Base-by-base conservation (phyloP, 2,797 vertebrate genomes). In the Numenius phaeopus region DNA sequence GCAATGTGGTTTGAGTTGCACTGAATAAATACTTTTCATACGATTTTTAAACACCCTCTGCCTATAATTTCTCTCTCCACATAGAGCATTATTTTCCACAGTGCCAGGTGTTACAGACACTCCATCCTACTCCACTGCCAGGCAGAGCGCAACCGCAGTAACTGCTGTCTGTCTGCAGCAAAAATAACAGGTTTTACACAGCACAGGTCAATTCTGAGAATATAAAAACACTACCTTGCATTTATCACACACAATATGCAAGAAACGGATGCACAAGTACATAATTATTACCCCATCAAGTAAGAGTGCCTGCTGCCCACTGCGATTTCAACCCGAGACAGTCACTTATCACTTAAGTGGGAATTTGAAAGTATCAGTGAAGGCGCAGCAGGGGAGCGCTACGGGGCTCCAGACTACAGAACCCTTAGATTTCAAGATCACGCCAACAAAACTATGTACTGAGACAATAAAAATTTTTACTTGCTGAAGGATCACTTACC, bases 251-350 rank as follows among this genome's bases (percentile, higher is more conserved):
- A 59, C 42, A 12, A 37, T 14, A 37, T 6, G 49, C 58, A 58
- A 87, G 40, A n/a, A 79, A 77, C n/a, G 40, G 50, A 44, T 46
- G 34, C 23, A 4, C 39, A 71, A 90, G 49, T 8, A 47, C 69
- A 24, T 91, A 39, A 94, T 83, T 82, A 81, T 54, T n/a, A 69
- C 40, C 75, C 91, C 50, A 34, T 64, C 55, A 69, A 77, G 47
- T 30, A 32, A 65, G 32, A 2, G 14, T 27, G 67, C 71, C 73
- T 44, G 59, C 44, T 83, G 49, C 62, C 81, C 66, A 11, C 64
- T 47, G 75, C 3, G 55, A 17, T 69, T 72, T 32, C 89, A 92
- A 19, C n/a, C 67, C 4, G 1, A 94, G 57, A 42, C 11, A 15
- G 32, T 16, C 73, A 10, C 73, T 67, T 5, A 1, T 2, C 34